Conservation (phyloP, 2,797 vertebrate genomes). For the Streptopelia turtur region DNA sequence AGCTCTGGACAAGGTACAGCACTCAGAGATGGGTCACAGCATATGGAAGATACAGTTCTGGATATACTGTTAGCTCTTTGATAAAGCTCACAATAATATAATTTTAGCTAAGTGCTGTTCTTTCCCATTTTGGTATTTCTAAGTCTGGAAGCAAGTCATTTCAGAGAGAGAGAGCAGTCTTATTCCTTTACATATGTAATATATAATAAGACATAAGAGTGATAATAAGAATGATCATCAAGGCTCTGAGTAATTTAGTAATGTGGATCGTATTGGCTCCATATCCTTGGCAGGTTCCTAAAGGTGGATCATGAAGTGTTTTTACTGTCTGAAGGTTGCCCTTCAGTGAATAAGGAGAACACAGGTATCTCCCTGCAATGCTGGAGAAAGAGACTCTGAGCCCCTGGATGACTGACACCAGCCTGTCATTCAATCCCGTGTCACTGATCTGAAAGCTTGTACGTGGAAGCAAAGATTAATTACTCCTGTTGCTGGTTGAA, state of each 20-base stretch:
- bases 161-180: background rate
- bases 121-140: background rate
- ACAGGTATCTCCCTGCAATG: background rate
- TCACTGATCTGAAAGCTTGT: background rate
- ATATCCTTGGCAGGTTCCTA: background rate
- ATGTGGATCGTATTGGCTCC: background rate
- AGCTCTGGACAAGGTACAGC: background rate
- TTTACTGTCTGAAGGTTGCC: background rate
- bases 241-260: background rate
- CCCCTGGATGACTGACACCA: background rate
- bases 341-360: background rate
- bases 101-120: slow-evolving; percentile 2
- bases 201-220: background rate
- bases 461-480: background rate
- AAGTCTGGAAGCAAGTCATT: background rate
- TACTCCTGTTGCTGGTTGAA: background rate
- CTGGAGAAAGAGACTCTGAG: background rate
- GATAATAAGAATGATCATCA: background rate
- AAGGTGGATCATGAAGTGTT: background rate
- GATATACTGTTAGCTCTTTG: background rate
- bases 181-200: background rate
- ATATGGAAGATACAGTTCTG: background rate
- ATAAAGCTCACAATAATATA: background rate
- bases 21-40: background rate
- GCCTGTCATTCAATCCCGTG: background rate